Conservation (phyloP, 2,797 vertebrate genomes). For the Eupleurogrammus muticus region DNA sequence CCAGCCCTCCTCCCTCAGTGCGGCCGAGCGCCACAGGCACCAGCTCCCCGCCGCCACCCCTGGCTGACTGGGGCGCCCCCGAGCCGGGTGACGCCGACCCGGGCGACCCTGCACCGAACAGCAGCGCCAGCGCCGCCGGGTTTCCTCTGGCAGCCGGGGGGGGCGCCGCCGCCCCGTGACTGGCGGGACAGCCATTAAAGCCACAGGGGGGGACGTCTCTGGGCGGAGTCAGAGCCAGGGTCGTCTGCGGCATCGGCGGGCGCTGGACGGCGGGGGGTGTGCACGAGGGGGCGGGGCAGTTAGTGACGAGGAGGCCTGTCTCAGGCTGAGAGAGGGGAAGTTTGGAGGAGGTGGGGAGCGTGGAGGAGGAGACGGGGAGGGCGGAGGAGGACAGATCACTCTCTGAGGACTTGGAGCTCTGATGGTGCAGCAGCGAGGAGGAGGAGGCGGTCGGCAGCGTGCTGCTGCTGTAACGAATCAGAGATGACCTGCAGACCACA, state of each 20-base stretch:
- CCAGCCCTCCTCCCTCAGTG: constrained; percentile 78
- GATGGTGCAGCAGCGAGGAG: constrained; percentile 70
- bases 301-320: constrained; percentile 27
- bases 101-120: constrained; percentile 26
- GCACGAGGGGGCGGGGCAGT: constrained; percentile 37
- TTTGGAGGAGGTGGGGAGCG: constrained; percentile 72
- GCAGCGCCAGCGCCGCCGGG: constrained; percentile 44
- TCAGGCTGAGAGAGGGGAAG: constrained; percentile 71
- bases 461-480: constrained; percentile 82
- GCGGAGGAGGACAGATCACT: constrained; percentile 78
- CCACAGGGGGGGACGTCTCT: constrained; percentile 74
- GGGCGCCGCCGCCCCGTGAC: constrained; percentile 59
- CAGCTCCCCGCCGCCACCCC: constrained; percentile 68
- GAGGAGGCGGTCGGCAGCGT: constrained; percentile 77
- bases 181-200: constrained; percentile 79
- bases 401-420: constrained; percentile 83
- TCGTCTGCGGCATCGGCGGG: constrained; percentile 70
- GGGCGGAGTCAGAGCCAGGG: constrained; percentile 52
- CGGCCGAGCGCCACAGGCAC: constrained; percentile 82
- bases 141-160: constrained; percentile 39
- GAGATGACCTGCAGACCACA: constrained; percentile 70
- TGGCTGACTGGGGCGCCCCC: constrained; percentile 25
- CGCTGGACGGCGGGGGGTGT: constrained; percentile 62
- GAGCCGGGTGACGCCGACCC: constrained; percentile 16
- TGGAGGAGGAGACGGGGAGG: constrained; percentile 61